Evolutionary conservation across 2,797 vertebrate species (phyloP), one percentile per base, ranked within the genome.

Genomic region (Adelosebastes latens): DNA sequence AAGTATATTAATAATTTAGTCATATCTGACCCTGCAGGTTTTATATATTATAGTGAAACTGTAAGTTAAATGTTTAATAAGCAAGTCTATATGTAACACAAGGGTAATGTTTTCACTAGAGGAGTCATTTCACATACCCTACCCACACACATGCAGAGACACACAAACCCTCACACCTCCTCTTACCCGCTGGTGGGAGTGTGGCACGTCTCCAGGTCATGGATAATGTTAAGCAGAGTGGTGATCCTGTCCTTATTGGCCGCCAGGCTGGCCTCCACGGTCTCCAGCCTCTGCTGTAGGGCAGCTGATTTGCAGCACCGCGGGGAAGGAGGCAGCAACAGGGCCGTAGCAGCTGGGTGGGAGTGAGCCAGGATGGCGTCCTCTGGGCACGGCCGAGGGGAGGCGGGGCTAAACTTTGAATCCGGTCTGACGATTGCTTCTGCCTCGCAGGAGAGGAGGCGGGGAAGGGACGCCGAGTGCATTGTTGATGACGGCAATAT

Each of bases 171-270:
- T 64, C 8, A 64, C 60, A 56, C 46, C n/a, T 6, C 73, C 27
- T 88, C 94, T 94, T 97, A 99, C 98, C 97, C 96, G 91, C 96
- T 96, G 80, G 94, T 97, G 85, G 97, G 96, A 76, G 96, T 96
- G 74, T 96, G 96, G 90, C 96, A 96, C 84, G 94, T 97, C 96
- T 99, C 98, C 95, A 99, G 92, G 94, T 99, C 97, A 92, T 99
- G 97, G 94, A 99, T 99, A 93, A 99, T 97, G 95, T 99, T 97
- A 90, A 99, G 92, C 86, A 99, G 96, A 84, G 97, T 97, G 72
- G 97, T 96, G 94, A 99, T 98, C 95, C 97, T 96, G 95, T 97
- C 96, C 91, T 98, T 97, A 91, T 99, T 99, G 6, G 97, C 97
- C 72, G 97, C 97, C 91, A 99, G 95, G 81, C 96, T 97, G 93